phyloP scores from a whole-genome alignment of 2,113 vertebrate species.

The Sitta europaea region DNA sequence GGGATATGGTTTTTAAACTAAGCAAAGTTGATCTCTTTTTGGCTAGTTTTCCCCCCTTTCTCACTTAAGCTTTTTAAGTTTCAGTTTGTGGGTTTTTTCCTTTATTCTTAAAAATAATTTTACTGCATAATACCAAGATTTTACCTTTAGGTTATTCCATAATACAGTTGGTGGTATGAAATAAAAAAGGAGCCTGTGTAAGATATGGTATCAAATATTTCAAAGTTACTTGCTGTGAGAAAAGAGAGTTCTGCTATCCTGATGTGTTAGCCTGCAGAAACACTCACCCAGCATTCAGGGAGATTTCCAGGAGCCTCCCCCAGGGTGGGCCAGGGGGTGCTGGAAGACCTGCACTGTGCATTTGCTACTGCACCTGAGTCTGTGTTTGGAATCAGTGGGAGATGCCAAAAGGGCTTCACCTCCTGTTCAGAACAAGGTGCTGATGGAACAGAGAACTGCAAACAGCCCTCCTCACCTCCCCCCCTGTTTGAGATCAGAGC shows the following conservation, averaged over 20 bases:
- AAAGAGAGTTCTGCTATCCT: not conserved
- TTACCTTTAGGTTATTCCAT: not conserved
- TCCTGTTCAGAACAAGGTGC: not conserved
- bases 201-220: not conserved
- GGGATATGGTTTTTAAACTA: not conserved
- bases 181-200: not conserved
- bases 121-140: not conserved
- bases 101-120: not conserved
- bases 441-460: not conserved
- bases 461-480: not conserved
- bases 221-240: not conserved
- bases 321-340: accelerated
- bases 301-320: not conserved
- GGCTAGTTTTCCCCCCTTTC: accelerated
- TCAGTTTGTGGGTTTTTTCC: accelerated
- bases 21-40: not conserved
- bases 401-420: not conserved
- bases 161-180: not conserved
- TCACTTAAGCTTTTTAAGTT: not conserved
- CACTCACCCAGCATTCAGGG: not conserved
- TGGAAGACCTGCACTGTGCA: not conserved
- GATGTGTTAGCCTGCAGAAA: not conserved
- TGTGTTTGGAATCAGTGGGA: not conserved
- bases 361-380: accelerated
- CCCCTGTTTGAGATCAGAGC: not conserved